Base-by-base conservation (phyloP, 2,888 invertebrate species). In the Amphipoea oculea region DNA sequence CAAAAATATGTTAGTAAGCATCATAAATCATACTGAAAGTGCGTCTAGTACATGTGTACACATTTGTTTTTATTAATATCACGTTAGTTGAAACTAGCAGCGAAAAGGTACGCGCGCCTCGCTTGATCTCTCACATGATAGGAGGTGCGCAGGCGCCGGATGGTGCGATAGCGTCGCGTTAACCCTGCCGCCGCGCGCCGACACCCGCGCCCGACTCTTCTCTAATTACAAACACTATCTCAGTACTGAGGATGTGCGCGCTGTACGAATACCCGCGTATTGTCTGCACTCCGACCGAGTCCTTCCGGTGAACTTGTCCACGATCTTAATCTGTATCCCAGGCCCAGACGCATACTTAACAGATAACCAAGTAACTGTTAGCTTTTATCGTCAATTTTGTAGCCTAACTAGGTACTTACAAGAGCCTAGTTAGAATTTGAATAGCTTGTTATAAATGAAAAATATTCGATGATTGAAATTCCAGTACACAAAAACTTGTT, bases 91-190 rank as follows among this genome's bases (percentile, higher is more conserved):
- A 81, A 82, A 76, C 78, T 69, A 54, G 76, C 68, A 66, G 79
- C 78, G 71, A 81, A 83, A 82, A 86, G 84, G 84, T 82, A 82
- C 78, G 85, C 86, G 81, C 85, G 85, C 83, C 76, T 81, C 84
- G 88, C 83, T 89, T 92, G 96, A 96, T 96, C 95, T 96, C 96
- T 94, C 96, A 96, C 94, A 94, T 92, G 96, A 96, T 96, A 95
- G 89, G 82, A 78, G 78, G 73, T 81, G 86, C 85, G 90, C 89
- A 90, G 92, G 92, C 94, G 92, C 93, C 93, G 93, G 93, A 94
- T 94, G 91, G 91, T 83, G 89, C 90, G 95, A 95, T 95, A 95
- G 90, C 93, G 93, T 93, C 93, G 91, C 92, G 90, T 91, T 88
- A 87, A 84, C 87, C 79, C 89, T 86, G 87, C 89, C 88, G 90